Conservation (phyloP, 1,140 invertebrate genomes). For the Halesus radiatus region DNA sequence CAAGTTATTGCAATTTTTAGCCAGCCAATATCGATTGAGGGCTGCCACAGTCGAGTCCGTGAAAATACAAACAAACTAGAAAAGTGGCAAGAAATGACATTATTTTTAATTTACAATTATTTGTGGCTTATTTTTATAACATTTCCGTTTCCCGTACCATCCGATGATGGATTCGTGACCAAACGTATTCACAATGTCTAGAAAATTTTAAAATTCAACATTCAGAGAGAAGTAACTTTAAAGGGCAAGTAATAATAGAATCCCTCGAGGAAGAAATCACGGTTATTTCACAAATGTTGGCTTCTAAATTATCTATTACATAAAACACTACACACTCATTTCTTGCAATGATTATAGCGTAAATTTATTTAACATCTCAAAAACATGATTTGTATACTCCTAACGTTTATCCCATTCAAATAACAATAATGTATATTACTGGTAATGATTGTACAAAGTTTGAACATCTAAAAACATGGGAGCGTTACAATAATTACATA, state of each 20-base stretch:
- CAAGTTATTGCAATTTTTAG: background rate
- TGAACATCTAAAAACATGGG: constrained; percentile 56
- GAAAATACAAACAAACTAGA: no score
- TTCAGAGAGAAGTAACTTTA: constrained; percentile 4
- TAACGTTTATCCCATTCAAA: constrained; percentile 48
- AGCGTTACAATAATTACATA: constrained; percentile 46
- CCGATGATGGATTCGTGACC: no score
- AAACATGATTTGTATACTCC: constrained; percentile 51
- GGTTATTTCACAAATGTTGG: constrained; percentile 4
- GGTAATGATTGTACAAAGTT: constrained; percentile 58
- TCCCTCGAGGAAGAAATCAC: no score
- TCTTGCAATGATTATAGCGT: constrained; percentile 45
- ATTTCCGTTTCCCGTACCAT: no score
- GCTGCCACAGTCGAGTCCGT: no score
- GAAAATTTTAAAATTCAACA: background rate
- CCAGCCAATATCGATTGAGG: no score
- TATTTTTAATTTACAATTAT: no score
- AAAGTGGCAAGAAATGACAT: constrained; percentile 8
- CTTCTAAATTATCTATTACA: constrained; percentile 41
- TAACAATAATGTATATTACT: constrained; percentile 56
- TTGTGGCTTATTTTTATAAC: no score
- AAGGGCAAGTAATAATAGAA: constrained; percentile 1
- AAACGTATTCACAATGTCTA: no score
- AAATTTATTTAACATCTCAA: constrained; percentile 48
- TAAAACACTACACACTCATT: constrained; percentile 55